Evolutionary conservation across 2,797 vertebrate species (phyloP), one percentile per base, ranked within the genome.

Genomic region (Gallirallus australis): DNA sequence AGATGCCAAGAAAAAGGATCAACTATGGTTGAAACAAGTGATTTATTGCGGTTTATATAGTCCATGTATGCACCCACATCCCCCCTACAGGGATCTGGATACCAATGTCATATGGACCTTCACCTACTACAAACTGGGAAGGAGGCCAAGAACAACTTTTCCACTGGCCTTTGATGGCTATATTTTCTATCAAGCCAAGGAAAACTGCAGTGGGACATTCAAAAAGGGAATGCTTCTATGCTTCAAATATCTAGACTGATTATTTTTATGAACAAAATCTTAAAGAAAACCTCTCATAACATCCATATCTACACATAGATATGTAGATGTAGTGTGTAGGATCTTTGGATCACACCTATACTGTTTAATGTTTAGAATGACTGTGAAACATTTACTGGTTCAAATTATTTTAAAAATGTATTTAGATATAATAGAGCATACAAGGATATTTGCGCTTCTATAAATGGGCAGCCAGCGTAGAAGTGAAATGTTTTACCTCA

Each of bases 101-200:
- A 89, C 93, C 70, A 77, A 54, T 33, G 45, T 91, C 92, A 75
- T 79, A 27, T 40, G 92, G 89, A 90, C 78, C 42, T 96, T 92
- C 80, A 85, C 78, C 86, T 86, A 80, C 66, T 84, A 90, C 76
- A 94, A 75, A 48, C 59, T 66, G 82, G 95, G 94, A 93, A 89
- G 35, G 18, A 66, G 20, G 75, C 95, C 96, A 97, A 96, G 45
- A 93, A 85, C 64, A 96, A 97, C 91, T 59, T 96, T 95, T 73
- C 63, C 78, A 28, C 70, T 83, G 61, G 57, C 40, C 37, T 95
- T 94, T 95, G 83, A 91, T 86, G 45, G 47, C 93, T 95, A 33
- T 82, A 35, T 37, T 93, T 94, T 93, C 95, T 91, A 40, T 79
- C 66, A 93, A 93, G 52, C 61, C 50, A 69, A 90, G 64, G 64